Conservation (phyloP, 2,113 vertebrate genomes). For the Platycercus adscitus region DNA sequence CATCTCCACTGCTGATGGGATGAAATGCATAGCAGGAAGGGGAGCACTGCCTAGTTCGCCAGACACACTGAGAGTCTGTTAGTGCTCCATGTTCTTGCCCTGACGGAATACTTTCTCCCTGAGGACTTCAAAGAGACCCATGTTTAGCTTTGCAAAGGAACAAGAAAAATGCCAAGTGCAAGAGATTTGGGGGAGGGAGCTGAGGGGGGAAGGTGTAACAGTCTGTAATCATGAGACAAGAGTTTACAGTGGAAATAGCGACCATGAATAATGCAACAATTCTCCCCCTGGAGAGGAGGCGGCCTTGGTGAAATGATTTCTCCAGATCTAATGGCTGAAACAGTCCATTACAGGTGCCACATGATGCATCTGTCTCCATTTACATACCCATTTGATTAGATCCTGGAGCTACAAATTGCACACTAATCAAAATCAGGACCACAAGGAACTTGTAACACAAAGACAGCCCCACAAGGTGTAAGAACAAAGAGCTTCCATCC, state of each 20-base stretch:
- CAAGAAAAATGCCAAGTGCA: neutral
- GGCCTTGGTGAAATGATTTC: slow-evolving; percentile 42
- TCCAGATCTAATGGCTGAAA: slow-evolving; percentile 40
- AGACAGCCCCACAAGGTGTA: neutral
- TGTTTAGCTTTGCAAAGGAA: neutral
- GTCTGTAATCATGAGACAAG: neutral
- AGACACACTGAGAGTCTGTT: neutral
- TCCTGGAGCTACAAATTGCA: neutral
- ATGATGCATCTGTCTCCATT: slow-evolving; percentile 44
- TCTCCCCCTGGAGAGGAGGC: slow-evolving; percentile 12
- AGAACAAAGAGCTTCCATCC: neutral
- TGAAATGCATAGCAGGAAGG: neutral
- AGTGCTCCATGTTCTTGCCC: neutral
- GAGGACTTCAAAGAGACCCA: slow-evolving; percentile 15
- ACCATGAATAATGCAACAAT: slow-evolving; percentile 51
- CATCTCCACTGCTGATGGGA: neutral
- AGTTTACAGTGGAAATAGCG: neutral
- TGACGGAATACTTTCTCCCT: neutral
- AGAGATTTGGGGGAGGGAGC: neutral
- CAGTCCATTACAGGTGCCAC: slow-evolving; percentile 46
- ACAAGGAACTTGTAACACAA: neutral
- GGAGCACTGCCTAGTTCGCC: neutral
- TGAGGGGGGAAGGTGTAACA: neutral
- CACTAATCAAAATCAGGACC: neutral
- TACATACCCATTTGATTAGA: slow-evolving; percentile 22